These are phyloP conservation scores for Pantherophis vulpinus DNA, from an alignment of 2,797 vertebrate genomes.

Conservation along the genomic window DNA sequence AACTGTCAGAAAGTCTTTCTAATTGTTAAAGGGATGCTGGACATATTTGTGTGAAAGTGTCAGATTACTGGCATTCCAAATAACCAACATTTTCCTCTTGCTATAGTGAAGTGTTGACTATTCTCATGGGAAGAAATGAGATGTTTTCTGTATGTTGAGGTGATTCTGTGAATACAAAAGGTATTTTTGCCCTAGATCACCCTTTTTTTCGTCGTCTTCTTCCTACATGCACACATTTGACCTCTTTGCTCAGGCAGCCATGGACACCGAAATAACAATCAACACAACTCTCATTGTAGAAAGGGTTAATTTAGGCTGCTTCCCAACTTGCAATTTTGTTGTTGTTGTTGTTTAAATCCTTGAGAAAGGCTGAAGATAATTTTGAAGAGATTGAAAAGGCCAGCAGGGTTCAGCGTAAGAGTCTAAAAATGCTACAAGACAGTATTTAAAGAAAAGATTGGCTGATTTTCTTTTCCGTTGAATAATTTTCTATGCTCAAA, in stretches of 20 bases:
- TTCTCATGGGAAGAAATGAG: neutral
- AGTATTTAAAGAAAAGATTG: neutral
- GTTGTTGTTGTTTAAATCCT: neutral
- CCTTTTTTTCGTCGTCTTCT: neutral
- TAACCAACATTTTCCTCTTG: neutral
- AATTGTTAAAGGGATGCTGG: neutral
- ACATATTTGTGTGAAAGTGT: neutral
- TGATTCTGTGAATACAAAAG: neutral
- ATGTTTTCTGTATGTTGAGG: neutral
- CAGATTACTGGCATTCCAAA: neutral
- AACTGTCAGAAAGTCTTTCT: neutral
- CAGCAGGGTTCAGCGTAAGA: neutral
- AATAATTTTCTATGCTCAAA: neutral
- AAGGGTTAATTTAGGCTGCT: neutral
- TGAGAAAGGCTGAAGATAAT: neutral
- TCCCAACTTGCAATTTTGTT: neutral
- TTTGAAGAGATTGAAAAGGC: conserved; percentile 12
- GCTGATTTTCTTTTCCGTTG: neutral
- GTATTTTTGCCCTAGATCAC: neutral
- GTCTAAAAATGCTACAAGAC: neutral
- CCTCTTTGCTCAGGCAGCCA: neutral
- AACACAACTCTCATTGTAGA: neutral
- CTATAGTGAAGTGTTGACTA: neutral
- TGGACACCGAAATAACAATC: conserved; percentile 2
- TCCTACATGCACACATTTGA: neutral